Base-by-base conservation (phyloP, 1,140 invertebrate genomes). In the Lasaia peninsularis region DNA sequence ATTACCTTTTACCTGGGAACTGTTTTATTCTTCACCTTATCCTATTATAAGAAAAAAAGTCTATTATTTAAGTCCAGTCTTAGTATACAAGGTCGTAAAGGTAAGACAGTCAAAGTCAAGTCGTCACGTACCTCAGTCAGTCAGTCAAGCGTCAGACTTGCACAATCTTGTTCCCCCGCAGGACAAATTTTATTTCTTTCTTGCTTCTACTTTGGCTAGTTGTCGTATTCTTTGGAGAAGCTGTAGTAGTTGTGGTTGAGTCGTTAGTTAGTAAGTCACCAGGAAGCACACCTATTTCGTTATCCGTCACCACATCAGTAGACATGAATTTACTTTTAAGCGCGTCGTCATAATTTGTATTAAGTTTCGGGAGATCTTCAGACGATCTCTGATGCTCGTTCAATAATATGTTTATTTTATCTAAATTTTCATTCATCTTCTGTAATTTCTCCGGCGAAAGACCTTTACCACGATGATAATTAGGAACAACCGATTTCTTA, bases 121-220 rank as follows among this genome's bases (percentile, higher is more conserved):
- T 69, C 68, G 61, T 65, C 63, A 82, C 81, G 71, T 82, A 82
- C 78, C 83, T 78, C 72, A 33, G 75, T 86, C 79, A 85, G 79
- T 80, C 71, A 73, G 76, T 83, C 75, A 82, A 66, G 69, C 63
- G 65, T 88, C 82, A 85, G 66, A 84, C 82, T 83, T 82, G 73
- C 67, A 87, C 79, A 59, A 88, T 88, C 75, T 69, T 86, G 82
- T 88, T 88, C 40, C 85, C 85, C 52, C 85, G 79, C 2, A 88
- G 85, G 57, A 78, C 71, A 65, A 69, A 88, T 74, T 78, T 83
- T 28, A 76, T 68, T 52, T 88, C 85, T 78, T 86, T 86, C 70
- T 77, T 85, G 72, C 78, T 76, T 62, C 73, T 72, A 31, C 37
- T 74, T 67, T 75, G 65, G 34, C 35, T 69, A 52, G 69, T 65